phyloP scores from a whole-genome alignment of 2,888 invertebrate species.

The Drosophila emarginata region DNA sequence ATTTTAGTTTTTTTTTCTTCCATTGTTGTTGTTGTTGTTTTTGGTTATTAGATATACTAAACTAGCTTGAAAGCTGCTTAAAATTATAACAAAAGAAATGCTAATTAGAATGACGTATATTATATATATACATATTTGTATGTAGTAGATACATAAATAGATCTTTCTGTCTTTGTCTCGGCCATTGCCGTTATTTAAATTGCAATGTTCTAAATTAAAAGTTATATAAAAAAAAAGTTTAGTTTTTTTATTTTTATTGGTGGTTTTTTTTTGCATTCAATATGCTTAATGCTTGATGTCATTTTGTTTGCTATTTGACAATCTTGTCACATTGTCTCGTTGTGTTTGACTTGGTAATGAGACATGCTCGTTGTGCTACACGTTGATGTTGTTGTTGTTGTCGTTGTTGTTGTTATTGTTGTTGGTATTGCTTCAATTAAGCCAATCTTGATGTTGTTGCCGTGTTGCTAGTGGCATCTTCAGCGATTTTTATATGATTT shows the following conservation, averaged over 20 bases:
- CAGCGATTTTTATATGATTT: constrained; percentile 16
- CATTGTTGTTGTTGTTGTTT: background rate
- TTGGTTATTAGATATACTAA: constrained; percentile 23
- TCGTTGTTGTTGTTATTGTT: background rate
- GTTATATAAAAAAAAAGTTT: constrained; percentile 30
- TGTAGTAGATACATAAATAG: background rate
- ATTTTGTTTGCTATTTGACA: constrained; percentile 62
- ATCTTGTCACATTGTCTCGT: constrained; percentile 66
- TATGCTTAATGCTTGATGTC: constrained; percentile 51
- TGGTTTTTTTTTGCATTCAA: constrained; percentile 46
- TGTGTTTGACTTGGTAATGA: constrained; percentile 65
- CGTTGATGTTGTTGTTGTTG: constrained; percentile 1
- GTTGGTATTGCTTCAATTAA: constrained; percentile 49
- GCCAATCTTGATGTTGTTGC: constrained; percentile 47
- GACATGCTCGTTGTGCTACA: constrained; percentile 38
- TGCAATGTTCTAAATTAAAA: constrained; percentile 51
- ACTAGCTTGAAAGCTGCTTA: constrained; percentile 35
- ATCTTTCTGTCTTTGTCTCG: constrained; percentile 10
- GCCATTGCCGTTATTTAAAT: constrained; percentile 45
- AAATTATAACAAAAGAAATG: constrained; percentile 51
- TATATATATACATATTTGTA: constrained; percentile 5
- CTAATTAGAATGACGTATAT: constrained; percentile 32
- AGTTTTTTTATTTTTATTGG: constrained; percentile 13
- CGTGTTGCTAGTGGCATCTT: constrained; percentile 40
- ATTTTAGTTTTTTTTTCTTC: constrained; percentile 7